phyloP scores from a whole-genome alignment of 2,797 vertebrate genomes.

The Chromis chromis region DNA sequence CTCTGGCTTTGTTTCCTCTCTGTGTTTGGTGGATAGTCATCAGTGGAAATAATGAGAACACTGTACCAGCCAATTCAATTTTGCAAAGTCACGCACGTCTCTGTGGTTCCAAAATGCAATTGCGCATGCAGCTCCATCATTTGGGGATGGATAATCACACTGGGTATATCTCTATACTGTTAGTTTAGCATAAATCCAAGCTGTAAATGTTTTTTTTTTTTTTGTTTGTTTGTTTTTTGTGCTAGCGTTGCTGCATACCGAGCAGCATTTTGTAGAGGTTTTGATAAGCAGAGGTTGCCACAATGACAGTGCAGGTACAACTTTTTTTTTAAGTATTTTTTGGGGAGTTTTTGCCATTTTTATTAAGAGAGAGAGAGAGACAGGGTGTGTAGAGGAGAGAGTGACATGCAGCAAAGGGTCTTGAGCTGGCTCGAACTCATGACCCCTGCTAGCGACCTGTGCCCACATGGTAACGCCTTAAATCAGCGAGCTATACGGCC shows the following conservation, averaged over 20 bases:
- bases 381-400: no score
- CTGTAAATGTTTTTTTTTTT: background rate
- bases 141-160: slow-evolving; percentile 5
- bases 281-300: background rate
- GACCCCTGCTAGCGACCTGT: no score
- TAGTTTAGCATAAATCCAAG: slow-evolving; percentile 3
- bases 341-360: no score
- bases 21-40: slow-evolving; percentile 15
- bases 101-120: background rate
- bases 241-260: background rate
- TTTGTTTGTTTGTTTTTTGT: no score
- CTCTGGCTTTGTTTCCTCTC: slow-evolving; percentile 17
- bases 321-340: no score
- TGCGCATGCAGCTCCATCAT: slow-evolving; percentile 3
- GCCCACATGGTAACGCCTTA: no score
- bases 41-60: slow-evolving; percentile 43
- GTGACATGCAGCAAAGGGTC: no score
- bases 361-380: no score
- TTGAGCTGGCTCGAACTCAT: no score
- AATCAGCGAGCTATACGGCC: no score
- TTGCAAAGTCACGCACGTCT: slow-evolving; percentile 12
- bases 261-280: no score
- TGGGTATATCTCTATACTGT: background rate
- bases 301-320: background rate
- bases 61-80: slow-evolving; percentile 32